These are phyloP conservation scores for Nasonia longicornis DNA, from an alignment of 1,140 invertebrate genomes.

Conservation along the genomic window DNA sequence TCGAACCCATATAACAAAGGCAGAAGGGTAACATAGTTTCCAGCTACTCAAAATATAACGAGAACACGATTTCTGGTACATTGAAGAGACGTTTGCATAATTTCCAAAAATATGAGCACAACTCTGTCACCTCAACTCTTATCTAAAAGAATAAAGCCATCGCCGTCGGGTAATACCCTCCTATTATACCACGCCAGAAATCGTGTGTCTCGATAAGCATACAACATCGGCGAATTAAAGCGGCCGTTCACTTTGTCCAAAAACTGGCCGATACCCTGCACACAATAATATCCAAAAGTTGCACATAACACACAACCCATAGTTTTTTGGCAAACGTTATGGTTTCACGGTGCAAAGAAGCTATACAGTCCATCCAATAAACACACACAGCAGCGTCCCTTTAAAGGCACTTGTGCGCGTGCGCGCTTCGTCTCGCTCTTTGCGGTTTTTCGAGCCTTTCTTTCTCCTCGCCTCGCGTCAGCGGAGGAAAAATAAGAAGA, in stretches of 20 bases:
- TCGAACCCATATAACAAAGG: background rate
- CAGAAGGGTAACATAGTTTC: background rate
- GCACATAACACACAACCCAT: background rate
- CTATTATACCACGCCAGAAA: background rate
- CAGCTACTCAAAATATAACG: no score
- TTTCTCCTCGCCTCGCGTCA: background rate
- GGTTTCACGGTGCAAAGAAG: background rate
- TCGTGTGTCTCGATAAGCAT: constrained; percentile 16
- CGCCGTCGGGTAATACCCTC: no score
- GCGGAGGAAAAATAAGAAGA: background rate
- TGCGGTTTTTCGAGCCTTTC: background rate
- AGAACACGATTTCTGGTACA: background rate
- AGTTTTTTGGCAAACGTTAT: background rate
- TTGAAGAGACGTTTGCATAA: no score
- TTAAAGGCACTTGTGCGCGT: constrained; percentile 10
- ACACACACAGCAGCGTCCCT: background rate
- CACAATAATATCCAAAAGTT: background rate
- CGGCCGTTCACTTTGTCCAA: background rate
- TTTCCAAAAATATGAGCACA: background rate
- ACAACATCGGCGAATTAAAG: background rate
- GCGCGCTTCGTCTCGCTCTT: background rate
- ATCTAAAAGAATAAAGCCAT: no score
- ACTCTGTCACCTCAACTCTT: no score
- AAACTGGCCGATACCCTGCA: background rate
- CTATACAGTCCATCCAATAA: background rate